Conservation (phyloP, 2,888 invertebrate species). For the Campoplex nolae region DNA sequence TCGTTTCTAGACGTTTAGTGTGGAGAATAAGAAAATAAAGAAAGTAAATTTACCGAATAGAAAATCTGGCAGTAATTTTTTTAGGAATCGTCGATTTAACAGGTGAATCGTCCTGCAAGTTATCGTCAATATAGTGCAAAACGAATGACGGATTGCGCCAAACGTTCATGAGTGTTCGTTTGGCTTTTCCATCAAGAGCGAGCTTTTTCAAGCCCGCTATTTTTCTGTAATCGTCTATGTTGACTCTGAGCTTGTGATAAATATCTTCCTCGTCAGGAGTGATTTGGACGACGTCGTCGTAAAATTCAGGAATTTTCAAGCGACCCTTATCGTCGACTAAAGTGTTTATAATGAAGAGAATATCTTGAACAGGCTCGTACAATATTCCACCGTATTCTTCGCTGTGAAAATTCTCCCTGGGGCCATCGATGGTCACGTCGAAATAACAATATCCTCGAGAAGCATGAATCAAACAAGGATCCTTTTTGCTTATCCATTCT, state of each 20-base stretch:
- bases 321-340: conserved; percentile 79
- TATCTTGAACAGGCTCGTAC: conserved; percentile 83
- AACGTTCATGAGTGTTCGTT: conserved; percentile 81
- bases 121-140: conserved; percentile 70
- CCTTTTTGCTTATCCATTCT: conserved; percentile 84
- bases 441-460: conserved; percentile 81
- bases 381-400: conserved; percentile 75
- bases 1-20: neutral
- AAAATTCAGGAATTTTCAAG: conserved; percentile 83
- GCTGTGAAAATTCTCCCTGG: conserved; percentile 69
- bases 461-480: conserved; percentile 85
- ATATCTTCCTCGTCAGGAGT: conserved; percentile 85
- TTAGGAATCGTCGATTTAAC: conserved; percentile 70
- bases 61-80: conserved; percentile 71
- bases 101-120: conserved; percentile 49
- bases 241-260: conserved; percentile 75
- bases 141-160: conserved; percentile 81
- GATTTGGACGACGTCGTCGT: conserved; percentile 83
- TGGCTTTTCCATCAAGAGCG: conserved; percentile 62
- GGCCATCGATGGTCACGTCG: conserved; percentile 71
- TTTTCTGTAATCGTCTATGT: conserved; percentile 69
- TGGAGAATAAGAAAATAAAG: neutral
- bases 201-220: conserved; percentile 67
- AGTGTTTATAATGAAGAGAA: conserved; percentile 80
- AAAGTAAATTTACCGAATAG: conserved; percentile 70